Evolutionary conservation across 2,888 invertebrate genomes (phyloP), one percentile per base, ranked within the genome.

Genomic region (Pelosia muscerda): DNA sequence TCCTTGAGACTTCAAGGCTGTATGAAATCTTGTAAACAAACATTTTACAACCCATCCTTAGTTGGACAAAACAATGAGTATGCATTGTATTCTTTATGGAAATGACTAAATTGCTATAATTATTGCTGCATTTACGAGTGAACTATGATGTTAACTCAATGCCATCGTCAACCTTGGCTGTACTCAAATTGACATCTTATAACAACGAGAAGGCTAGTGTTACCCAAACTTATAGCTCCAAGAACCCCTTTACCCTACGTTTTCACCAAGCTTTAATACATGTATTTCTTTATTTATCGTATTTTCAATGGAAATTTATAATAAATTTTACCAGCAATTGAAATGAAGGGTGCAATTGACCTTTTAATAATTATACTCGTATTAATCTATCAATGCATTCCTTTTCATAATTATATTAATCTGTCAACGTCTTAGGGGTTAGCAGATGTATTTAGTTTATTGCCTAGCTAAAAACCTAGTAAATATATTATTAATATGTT

Each of bases 71-170:
- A 49, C 61, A 28, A 61, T 49, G 60, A 61, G 42, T 42, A 15
- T 34, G 15, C 58, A 59, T 59, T 59, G 34, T 59, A 23, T 60
- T 25, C 4, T 49, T 49, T 49, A 61, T 49, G 26, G 26, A 61
- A 49, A 60, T 61, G 19, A 49, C 61, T 61, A 61, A 61, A 61
- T 61, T 61, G 28, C 49, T 28, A n/a, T 8, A 49, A 61, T 61
- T 49, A 61, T 61, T 61, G 1, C 22, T 49, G 59, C 34, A 59
- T 23, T 59, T 59, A 59, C 31, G 58, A 59, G 23, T 34, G 34
- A 49, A 49, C n/a, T 61, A 26, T 25, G 15, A 22, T 49, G 13
- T 13, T 11, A 28, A 11, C 11, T n/a, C 25, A 26, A 26, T 61
- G 42, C 11, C 42, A 23, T 11, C 26, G 22, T 26, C 11, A n/a